Evolutionary conservation across 2,888 invertebrate species (phyloP).

Genomic region (Tetragnatha montana): DNA sequence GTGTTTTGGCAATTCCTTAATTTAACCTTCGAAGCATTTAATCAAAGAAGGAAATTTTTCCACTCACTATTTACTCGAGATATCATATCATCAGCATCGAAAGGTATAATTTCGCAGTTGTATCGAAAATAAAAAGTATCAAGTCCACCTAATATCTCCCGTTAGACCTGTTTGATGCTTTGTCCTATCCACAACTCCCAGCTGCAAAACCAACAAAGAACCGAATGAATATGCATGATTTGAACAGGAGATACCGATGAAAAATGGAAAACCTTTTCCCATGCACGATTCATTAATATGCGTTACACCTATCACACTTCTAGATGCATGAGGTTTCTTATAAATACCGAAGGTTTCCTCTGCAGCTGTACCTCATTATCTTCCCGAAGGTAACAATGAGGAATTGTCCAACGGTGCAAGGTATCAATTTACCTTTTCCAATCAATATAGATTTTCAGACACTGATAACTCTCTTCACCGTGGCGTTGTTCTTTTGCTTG

Average conservation of each 20-base stretch:
- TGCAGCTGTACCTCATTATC: neutral
- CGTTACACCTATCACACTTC: neutral
- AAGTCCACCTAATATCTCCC: neutral
- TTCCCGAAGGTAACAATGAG: neutral
- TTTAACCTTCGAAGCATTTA: too few species aligned
- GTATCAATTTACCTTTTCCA: neutral
- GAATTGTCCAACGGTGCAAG: neutral
- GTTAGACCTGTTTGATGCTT: neutral
- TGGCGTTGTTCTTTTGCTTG: too few species aligned
- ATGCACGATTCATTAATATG: neutral
- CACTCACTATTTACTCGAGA: too few species aligned
- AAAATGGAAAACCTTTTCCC: neutral
- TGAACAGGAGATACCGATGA: neutral
- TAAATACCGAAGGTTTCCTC: neutral
- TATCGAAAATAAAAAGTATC: neutral
- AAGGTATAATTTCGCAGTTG: neutral
- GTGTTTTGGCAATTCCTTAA: too few species aligned
- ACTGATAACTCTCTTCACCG: neutral
- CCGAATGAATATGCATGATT: neutral
- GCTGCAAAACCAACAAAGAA: neutral
- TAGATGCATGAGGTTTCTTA: neutral
- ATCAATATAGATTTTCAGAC: neutral
- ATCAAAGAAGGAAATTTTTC: too few species aligned
- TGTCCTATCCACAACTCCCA: neutral
- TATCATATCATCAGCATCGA: too few species aligned